Evolutionary conservation across 2,888 invertebrate species (phyloP).

Genomic region (Cryptocephalus primarius): DNA sequence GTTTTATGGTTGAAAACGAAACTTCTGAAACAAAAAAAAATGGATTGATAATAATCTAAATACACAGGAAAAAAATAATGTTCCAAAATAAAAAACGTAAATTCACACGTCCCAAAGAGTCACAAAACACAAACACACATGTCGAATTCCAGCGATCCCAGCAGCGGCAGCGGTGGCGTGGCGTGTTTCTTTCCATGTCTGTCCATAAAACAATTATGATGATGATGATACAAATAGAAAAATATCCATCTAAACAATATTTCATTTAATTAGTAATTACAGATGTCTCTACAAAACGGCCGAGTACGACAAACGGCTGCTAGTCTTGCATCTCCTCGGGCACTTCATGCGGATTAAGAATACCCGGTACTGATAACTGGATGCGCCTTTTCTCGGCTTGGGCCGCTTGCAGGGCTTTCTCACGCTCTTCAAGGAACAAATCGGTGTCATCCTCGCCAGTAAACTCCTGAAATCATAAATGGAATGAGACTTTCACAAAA

Average conservation of each 20-base stretch:
- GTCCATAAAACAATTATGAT: conserved; percentile 4
- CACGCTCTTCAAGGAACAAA: conserved; percentile 93
- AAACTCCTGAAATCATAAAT: conserved; percentile 64
- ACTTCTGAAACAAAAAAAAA: too few relatives aligned
- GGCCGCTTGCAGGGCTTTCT: conserved; percentile 76
- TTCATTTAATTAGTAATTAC: conserved; percentile 18
- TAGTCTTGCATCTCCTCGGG: conserved; percentile 94
- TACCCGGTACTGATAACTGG: conserved; percentile 92
- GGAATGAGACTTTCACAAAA: background rate
- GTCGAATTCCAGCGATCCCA: conserved; percentile 15
- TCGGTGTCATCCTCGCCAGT: conserved; percentile 98
- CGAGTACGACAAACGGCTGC: conserved; percentile 13
- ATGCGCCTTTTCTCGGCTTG: conserved; percentile 89
- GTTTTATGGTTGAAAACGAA: too few relatives aligned
- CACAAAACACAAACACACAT: conserved; percentile 18
- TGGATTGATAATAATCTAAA: background rate
- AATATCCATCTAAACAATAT: conserved; percentile 30
- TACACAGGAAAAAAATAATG: background rate
- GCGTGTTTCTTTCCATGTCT: conserved; percentile 10
- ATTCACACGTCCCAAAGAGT: background rate
- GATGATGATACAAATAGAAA: conserved; percentile 30
- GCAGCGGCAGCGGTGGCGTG: too few relatives aligned
- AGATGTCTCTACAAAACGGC: conserved; percentile 9
- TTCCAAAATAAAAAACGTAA: background rate
- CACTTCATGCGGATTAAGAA: conserved; percentile 90